A percentile compares a stretch with the other conserved stretches of the same genome.
Conservation (phyloP, 2,113 vertebrate genomes). For the Syngnathus floridae region DNA sequence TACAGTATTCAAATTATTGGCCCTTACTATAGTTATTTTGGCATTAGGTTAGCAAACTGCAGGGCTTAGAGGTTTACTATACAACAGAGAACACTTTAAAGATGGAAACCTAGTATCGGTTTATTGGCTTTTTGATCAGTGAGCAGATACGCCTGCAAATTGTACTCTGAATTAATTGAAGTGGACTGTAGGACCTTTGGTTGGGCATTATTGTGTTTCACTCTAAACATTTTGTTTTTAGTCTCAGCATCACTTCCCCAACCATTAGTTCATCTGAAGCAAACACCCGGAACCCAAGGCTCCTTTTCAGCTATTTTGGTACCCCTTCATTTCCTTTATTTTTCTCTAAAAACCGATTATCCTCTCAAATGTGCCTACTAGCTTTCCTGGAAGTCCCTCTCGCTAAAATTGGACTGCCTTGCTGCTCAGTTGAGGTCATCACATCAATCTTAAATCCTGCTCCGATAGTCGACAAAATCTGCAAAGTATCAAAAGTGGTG, state of each 20-base stretch:
- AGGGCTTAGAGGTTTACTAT: neutral
- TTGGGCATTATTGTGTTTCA: slow-evolving; percentile 14
- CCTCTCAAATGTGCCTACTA: slow-evolving; percentile 14
- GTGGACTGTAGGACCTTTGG: slow-evolving; percentile 14
- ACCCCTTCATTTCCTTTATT: slow-evolving; percentile 6
- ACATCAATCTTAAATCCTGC: slow-evolving; percentile 11
- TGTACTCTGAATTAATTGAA: neutral
- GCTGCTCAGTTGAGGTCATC: slow-evolving; percentile 34
- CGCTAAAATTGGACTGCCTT: slow-evolving; percentile 19
- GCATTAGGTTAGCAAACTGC: neutral
- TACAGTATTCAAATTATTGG: neutral
- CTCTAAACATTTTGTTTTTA: slow-evolving; percentile 34
- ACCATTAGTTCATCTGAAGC: slow-evolving; percentile 50
- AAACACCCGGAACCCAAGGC: slow-evolving; percentile 26
- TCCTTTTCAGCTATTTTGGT: slow-evolving; percentile 13
- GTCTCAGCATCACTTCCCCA: slow-evolving; percentile 41
- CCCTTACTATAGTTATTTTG: neutral
- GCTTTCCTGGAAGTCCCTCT: slow-evolving; percentile 20
- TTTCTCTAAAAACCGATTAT: slow-evolving; percentile 20
- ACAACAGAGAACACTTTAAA: neutral
- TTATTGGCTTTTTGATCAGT: neutral
- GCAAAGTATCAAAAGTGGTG: slow-evolving; percentile 18
- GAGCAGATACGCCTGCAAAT: neutral
- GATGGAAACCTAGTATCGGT: neutral
- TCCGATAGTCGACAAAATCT: slow-evolving; percentile 15